Conservation (phyloP, 2,888 invertebrate species). For the Omphaloscelis lunosa region DNA sequence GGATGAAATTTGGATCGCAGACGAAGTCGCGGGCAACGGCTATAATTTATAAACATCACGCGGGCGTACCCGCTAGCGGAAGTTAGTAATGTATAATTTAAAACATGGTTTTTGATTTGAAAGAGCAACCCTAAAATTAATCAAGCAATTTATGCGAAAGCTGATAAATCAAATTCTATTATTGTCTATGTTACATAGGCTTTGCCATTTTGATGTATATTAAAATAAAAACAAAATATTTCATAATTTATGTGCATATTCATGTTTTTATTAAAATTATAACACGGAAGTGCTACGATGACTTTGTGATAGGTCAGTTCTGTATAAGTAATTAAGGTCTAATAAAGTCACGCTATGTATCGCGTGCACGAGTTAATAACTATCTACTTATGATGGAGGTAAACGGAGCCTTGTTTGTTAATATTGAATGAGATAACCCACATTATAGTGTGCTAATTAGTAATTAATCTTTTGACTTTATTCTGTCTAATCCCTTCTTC, state of each 20-base stretch:
- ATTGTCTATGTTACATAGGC: neutral
- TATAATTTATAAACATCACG: too few species aligned
- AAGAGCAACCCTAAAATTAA: neutral
- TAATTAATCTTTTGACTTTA: slow-evolving; percentile 26
- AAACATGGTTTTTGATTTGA: neutral
- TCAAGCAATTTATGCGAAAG: neutral
- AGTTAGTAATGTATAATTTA: neutral
- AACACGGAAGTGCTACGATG: slow-evolving; percentile 31
- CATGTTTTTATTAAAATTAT: slow-evolving; percentile 6
- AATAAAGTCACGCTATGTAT: slow-evolving; percentile 20
- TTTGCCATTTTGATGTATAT: neutral
- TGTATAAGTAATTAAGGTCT: slow-evolving; percentile 13
- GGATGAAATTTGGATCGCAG: too few species aligned
- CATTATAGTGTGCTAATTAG: slow-evolving; percentile 4
- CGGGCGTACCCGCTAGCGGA: too few species aligned
- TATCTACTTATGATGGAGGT: neutral
- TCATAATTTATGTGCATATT: neutral
- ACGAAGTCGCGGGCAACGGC: too few species aligned
- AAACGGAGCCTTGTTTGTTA: slow-evolving; percentile 17
- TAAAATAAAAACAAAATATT: neutral
- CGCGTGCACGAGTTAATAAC: slow-evolving; percentile 34
- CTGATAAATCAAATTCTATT: neutral
- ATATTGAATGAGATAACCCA: slow-evolving; percentile 11
- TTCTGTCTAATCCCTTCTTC: slow-evolving; percentile 4
- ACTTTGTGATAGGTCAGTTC: slow-evolving; percentile 48